phyloP scores from a whole-genome alignment of 2,888 invertebrate genomes.

The Apeira syringaria region DNA sequence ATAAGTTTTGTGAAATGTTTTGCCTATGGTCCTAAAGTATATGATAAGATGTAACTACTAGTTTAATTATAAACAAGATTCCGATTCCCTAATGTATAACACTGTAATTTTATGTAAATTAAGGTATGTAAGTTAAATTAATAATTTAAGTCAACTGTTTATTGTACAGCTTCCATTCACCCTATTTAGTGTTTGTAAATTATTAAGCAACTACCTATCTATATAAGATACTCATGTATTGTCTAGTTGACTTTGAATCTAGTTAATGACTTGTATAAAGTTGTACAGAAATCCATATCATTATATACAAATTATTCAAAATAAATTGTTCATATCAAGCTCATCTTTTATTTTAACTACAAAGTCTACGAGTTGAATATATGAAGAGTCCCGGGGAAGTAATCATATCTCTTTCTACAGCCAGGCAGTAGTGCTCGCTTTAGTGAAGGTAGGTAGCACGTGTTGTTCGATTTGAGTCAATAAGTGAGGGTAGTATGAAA shows the following conservation, averaged over 20 bases:
- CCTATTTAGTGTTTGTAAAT: slow-evolving; percentile 72
- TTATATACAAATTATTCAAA: slow-evolving; percentile 78
- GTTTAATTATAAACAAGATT: slow-evolving; percentile 54
- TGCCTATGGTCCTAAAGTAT: slow-evolving; percentile 31
- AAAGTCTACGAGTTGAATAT: too few relatives aligned
- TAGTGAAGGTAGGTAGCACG: too few relatives aligned
- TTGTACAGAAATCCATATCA: slow-evolving; percentile 83
- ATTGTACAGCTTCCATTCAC: slow-evolving; percentile 73
- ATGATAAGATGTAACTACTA: slow-evolving; percentile 48
- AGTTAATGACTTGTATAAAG: slow-evolving; percentile 78
- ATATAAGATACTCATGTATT: slow-evolving; percentile 76
- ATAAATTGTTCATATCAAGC: slow-evolving; percentile 80
- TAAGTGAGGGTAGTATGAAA: too few relatives aligned
- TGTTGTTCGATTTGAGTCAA: too few relatives aligned
- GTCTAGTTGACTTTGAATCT: slow-evolving; percentile 80
- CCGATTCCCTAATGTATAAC: slow-evolving; percentile 69
- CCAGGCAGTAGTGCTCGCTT: too few relatives aligned
- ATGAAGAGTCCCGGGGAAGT: too few relatives aligned
- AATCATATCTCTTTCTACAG: too few relatives aligned
- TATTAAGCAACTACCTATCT: slow-evolving; percentile 75
- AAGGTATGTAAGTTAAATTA: slow-evolving; percentile 57
- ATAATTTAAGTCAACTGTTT: slow-evolving; percentile 67
- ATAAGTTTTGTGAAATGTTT: slow-evolving; percentile 30
- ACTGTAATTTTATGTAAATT: slow-evolving; percentile 58
- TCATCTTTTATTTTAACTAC: slow-evolving; percentile 41